Evolutionary conservation across 2,113 vertebrate species (phyloP).

Genomic region (Origma solitaria): DNA sequence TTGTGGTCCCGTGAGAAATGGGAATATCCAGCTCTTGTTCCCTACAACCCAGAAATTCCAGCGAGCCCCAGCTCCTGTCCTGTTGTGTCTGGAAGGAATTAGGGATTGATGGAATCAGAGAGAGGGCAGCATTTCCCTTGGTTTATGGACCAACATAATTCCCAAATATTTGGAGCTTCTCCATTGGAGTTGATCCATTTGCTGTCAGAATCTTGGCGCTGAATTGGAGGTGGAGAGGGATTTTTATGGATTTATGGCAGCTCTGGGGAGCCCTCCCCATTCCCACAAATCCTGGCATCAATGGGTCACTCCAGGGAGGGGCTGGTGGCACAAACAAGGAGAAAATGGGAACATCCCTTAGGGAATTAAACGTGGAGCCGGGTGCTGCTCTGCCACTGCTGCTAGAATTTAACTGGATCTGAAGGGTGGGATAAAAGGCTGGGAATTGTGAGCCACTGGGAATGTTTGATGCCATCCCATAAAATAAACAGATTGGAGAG

Average conservation of each 20-base stretch:
- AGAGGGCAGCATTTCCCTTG: neutral
- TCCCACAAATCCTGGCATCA: neutral
- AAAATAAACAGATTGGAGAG: neutral
- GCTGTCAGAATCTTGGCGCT: neutral
- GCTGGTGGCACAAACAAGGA: neutral
- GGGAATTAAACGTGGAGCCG: neutral
- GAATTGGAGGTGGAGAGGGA: neutral
- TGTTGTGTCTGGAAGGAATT: neutral
- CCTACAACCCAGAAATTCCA: accelerated
- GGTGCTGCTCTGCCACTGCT: neutral
- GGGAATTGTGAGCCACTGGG: neutral
- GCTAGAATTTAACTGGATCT: neutral
- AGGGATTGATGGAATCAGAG: neutral
- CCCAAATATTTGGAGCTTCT: neutral
- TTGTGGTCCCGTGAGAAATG: neutral
- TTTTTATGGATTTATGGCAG: neutral
- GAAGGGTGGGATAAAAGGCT: neutral
- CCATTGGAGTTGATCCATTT: neutral
- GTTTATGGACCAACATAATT: neutral
- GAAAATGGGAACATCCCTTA: neutral
- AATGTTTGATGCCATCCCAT: neutral
- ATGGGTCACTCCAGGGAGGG: neutral
- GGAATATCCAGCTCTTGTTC: neutral
- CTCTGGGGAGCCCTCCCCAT: neutral
- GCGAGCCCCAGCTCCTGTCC: neutral